Base-by-base conservation (phyloP, 2,888 invertebrate genomes). In the Rotaria socialis region DNA sequence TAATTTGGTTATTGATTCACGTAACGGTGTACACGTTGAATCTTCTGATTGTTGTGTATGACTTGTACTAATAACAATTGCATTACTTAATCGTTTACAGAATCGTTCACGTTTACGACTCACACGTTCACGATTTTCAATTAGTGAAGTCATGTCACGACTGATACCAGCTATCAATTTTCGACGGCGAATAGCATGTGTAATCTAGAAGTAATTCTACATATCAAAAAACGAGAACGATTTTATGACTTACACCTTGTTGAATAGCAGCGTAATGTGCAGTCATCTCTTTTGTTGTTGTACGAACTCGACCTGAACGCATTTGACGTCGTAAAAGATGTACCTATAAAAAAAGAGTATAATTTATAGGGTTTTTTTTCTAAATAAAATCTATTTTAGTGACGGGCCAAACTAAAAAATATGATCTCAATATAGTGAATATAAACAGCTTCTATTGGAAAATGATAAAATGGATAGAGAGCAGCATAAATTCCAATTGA, bases 91-190 rank as follows among this genome's bases (percentile, higher is more conserved):
- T 11, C 85, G 75, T 58, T 86, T 56, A 10, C 75, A 27, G 2
- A 56, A 35, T 14, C 80, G 75, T 47, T 86, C 85, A 50, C 85
- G 84, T 67, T 86, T 86, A 1, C 85, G 86, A 50, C 86, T 86
- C 11, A 80, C 85, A 14, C 84, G 58, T 50, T 86, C 86, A 47
- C 86, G 85, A 56, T 86, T 85, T 67, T 86, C 86, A 22, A 86
- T 80, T n/a, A 86, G 85, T 24, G 85, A n/a, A 35, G 55, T 80
- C 86, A 86, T 86, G 52, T 86, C 86, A 56, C 85, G 85, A 75
- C 80, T 85, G 8, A 86, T 80, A 47, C 80, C 80, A 24, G 80
- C 8, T 11, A 80, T 47, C 5, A 80, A 47, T 47, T 80, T 80
- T 80, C 80, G 80, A 80, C 80, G 80, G n/a, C 80, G 80, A 47